phyloP scores from a whole-genome alignment of 1,140 invertebrate genomes.

The Tribolium madens region DNA sequence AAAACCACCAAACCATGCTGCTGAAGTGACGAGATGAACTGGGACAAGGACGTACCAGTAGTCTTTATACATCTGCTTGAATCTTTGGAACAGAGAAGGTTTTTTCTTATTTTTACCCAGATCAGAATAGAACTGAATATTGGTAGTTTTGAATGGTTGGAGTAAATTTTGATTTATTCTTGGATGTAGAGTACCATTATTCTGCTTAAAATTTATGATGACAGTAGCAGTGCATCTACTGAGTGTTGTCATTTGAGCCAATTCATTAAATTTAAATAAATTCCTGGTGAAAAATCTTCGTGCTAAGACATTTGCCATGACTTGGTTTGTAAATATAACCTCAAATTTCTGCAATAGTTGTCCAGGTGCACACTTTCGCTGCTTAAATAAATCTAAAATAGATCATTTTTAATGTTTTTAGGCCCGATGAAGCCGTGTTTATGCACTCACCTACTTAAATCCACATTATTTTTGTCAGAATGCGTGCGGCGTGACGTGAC shows the following conservation, averaged over 20 bases:
- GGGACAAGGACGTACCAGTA: slow-evolving; percentile 95
- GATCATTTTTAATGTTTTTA: not conserved
- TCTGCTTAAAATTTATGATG: not conserved
- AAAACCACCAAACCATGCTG: slow-evolving; percentile 86
- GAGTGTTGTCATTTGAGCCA: not conserved
- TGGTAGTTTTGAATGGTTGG: not conserved
- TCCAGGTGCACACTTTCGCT: not conserved
- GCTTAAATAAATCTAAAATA: not conserved
- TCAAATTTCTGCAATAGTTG: slow-evolving; percentile 5
- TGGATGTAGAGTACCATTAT: not conserved
- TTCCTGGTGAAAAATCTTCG: not conserved
- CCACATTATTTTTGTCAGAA: slow-evolving; percentile 6
- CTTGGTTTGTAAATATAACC: slow-evolving; percentile 26
- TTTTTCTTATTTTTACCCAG: slow-evolving; percentile 63
- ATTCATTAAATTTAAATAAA: slow-evolving; percentile 32
- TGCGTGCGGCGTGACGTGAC: slow-evolving; percentile 13
- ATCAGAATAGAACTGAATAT: slow-evolving; percentile 3
- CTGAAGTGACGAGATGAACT: slow-evolving; percentile 88
- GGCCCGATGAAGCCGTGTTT: not conserved
- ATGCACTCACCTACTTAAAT: not conserved
- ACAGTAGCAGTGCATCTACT: not conserved
- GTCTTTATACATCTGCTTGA: slow-evolving; percentile 92
- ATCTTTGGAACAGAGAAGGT: slow-evolving; percentile 80
- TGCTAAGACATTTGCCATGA: slow-evolving; percentile 22
- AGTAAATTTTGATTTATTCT: not conserved